Evolutionary conservation across 2,888 invertebrate species (phyloP).

Genomic region (Syrphus vitripennis): DNA sequence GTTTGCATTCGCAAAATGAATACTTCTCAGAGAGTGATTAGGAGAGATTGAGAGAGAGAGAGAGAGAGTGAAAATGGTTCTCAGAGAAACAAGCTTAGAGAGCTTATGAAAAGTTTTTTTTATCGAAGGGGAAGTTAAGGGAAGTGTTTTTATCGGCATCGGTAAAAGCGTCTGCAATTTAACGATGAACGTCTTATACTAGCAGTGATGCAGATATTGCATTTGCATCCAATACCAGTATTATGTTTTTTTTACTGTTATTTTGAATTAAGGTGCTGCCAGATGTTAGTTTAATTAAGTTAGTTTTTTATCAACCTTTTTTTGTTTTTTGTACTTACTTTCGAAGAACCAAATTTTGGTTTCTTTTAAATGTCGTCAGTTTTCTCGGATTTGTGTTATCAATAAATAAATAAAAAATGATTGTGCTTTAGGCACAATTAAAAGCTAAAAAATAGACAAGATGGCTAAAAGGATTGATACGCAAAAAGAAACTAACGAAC

Average conservation of each 20-base stretch:
- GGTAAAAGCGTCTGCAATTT: background rate
- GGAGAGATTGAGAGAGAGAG: background rate
- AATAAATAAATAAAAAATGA: too few relatives aligned
- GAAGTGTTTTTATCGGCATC: conserved; percentile 3
- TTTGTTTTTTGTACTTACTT: too few relatives aligned
- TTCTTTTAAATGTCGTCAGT: too few relatives aligned
- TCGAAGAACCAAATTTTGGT: too few relatives aligned
- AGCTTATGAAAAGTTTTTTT: background rate
- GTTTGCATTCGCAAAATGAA: conserved; percentile 14
- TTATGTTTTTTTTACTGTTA: background rate
- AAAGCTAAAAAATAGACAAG: too few relatives aligned
- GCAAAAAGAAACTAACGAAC: too few relatives aligned
- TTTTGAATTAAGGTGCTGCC: conserved; percentile 4
- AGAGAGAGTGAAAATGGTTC: background rate
- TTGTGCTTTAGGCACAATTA: too few relatives aligned
- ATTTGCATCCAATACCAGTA: background rate
- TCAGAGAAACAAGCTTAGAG: conserved; percentile 15
- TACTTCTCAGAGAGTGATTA: conserved; percentile 6
- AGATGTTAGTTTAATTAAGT: background rate
- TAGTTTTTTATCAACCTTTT: too few relatives aligned
- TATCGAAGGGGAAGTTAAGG: background rate
- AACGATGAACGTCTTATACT: background rate
- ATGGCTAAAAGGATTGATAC: too few relatives aligned
- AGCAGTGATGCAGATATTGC: background rate
- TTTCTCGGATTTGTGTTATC: too few relatives aligned